Conservation (phyloP, 2,888 invertebrate species). For the Rhagium mordax region DNA sequence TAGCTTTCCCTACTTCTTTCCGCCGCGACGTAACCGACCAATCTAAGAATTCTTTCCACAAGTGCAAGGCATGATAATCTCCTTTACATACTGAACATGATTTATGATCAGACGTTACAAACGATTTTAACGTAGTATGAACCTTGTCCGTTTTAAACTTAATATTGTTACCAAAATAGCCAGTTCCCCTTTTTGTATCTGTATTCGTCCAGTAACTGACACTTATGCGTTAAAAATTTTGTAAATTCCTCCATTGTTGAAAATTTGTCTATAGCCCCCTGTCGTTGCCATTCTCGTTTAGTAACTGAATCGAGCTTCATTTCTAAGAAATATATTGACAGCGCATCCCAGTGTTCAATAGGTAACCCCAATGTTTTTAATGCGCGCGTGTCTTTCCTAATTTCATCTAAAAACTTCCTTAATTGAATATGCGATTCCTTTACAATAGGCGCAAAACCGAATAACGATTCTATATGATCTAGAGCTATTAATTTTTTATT, state of each 20-base stretch:
- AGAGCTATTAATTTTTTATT: slow-evolving; percentile 33
- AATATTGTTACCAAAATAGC: neutral
- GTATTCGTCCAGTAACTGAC: neutral
- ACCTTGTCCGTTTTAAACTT: neutral
- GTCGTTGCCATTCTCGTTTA: slow-evolving; percentile 27
- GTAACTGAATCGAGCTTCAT: slow-evolving; percentile 29
- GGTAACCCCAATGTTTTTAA: slow-evolving; percentile 21
- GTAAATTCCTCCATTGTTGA: slow-evolving; percentile 9
- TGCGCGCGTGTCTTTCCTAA: slow-evolving; percentile 24
- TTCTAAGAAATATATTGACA: slow-evolving; percentile 30
- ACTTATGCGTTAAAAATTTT: slow-evolving; percentile 9
- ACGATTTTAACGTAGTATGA: neutral
- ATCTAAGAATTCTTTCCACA: neutral
- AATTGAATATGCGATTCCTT: slow-evolving; percentile 29
- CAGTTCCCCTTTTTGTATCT: neutral
- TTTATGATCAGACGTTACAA: neutral
- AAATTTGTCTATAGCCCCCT: neutral
- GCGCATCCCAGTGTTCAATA: no score
- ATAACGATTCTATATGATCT: slow-evolving; percentile 32
- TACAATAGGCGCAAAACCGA: slow-evolving; percentile 19
- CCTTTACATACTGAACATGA: slow-evolving; percentile 14
- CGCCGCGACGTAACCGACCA: neutral
- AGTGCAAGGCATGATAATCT: neutral
- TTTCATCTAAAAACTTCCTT: slow-evolving; percentile 28
- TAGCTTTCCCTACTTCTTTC: slow-evolving; percentile 8